Base-by-base conservation (phyloP, 2,888 invertebrate genomes). In the Xanthorhoe spadicearia region DNA sequence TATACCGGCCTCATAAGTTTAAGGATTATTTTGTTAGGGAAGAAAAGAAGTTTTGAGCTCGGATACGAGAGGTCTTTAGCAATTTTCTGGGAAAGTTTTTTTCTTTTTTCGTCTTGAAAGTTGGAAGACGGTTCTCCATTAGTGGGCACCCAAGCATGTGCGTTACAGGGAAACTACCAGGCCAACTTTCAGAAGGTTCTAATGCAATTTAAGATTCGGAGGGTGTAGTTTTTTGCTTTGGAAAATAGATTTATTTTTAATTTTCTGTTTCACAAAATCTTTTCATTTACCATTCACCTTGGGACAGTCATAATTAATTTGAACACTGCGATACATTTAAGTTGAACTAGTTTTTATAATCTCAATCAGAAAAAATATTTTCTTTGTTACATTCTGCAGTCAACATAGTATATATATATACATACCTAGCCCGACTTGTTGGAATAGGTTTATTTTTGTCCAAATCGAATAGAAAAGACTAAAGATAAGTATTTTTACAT, bases 71-170 rank as follows among this genome's bases (percentile, higher is more conserved):
- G 77, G 79, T 87, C 82, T 85, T 85, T 83, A 85, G 82, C 77
- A 80, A 82, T 83, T 83, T 32, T 74, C 77, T 82, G 79, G 73
- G 72, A 77, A 77, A 79, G 76, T 75, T 79, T 79, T 82, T 82
- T 80, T 79, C 63, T 75, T 76, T 73, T 66, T 73, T 67, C 76
- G 73, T 76, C 74, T 78, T 72, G 53, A 15, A 68, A 68, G 54
- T 68, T 64, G 48, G 76, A 81, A 83, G 84, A 83, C 84, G 79
- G 82, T 84, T 83, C 83, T 82, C 88, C 88, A 90, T 92, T 92
- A 90, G 89, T 82, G 87, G 83, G 81, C 77, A 85, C 74, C 87
- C 86, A 79, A 83, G 84, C 89, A 86, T 88, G 86, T 88, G 87
- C 84, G 86, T 89, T 84, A 77, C 81, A 82, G 84, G 83, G 83